Base-by-base conservation (phyloP, 2,888 invertebrate genomes). In the Hipparchia semele region DNA sequence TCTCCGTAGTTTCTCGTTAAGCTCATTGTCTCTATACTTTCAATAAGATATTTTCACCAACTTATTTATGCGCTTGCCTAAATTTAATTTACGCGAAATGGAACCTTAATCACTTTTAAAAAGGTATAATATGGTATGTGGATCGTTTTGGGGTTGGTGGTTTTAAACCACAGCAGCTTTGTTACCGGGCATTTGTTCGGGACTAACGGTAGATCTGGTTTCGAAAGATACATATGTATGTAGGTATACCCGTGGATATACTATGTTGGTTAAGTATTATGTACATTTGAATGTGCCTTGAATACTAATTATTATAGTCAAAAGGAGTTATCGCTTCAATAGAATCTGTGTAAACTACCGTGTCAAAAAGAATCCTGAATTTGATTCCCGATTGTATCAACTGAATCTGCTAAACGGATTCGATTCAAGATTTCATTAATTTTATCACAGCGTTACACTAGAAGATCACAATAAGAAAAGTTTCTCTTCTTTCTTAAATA, bases 121-220 rank as follows among this genome's bases (percentile, higher is more conserved):
- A 86, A 82, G 75, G 74, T 49, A 12, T 13, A 39, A 8, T 62
- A 39, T 45, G 1, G 5, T 53, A 60, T 3, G 72, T 64, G 68
- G 23, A 0, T 6, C n/a, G 23, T 8, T 71, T 54, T 45, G 8
- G 64, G 72, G 73, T 9, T 56, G 23, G 66, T 46, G 46, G 56
- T 56, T 68, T 67, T 9, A 73, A 83, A 80, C 83, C 84, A 70
- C 88, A 87, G 89, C 86, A 87, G 90, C 89, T 88, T 88, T 89
- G 87, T 86, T 81, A 82, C 80, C 68, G 73, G 74, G 77, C 82
- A 84, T 86, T 84, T 82, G 85, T 83, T 62, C 76, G 77, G 76
- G 78, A 82, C 83, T 91, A 91, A 90, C 91, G 90, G 91, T 90
- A 87, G 78, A 81, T 87, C 88, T 80, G 88, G 90, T 88, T 89